Conservation (phyloP, 2,797 vertebrate species). For the Labroides dimidiatus region DNA sequence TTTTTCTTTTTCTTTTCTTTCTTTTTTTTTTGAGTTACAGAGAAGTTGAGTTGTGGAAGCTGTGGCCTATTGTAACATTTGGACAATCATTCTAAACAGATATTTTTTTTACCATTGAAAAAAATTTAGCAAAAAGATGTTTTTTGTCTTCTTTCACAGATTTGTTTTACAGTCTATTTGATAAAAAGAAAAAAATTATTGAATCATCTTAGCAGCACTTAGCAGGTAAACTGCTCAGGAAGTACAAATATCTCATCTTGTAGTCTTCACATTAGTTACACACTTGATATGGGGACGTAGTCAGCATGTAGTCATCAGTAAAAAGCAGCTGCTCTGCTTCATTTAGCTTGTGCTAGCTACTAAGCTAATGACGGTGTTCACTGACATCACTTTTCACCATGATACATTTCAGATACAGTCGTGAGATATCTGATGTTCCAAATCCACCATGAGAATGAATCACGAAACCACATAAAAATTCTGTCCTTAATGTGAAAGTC, state of each 20-base stretch:
- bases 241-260: not conserved
- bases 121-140: not conserved
- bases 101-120: not conserved
- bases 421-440: not conserved
- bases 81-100: not conserved
- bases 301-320: not conserved
- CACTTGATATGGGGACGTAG: not conserved
- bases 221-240: constrained; percentile 3
- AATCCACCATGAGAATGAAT: constrained; percentile 12
- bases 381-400: too few species aligned
- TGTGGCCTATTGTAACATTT: not conserved
- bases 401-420: too few species aligned
- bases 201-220: constrained; percentile 1
- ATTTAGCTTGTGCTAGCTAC: not conserved
- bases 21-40: too few species aligned
- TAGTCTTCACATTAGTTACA: not conserved
- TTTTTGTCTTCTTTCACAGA: not conserved
- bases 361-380: not conserved
- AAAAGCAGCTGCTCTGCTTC: constrained; percentile 2
- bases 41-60: not conserved
- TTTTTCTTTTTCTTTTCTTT: too few species aligned
- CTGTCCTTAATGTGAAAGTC: constrained; percentile 11
- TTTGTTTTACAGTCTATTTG: not conserved
- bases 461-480: constrained; percentile 7
- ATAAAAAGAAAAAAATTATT: not conserved